Evolutionary conservation across 2,797 vertebrate species (phyloP).

Genomic region (Phaenicophaeus curvirostris): DNA sequence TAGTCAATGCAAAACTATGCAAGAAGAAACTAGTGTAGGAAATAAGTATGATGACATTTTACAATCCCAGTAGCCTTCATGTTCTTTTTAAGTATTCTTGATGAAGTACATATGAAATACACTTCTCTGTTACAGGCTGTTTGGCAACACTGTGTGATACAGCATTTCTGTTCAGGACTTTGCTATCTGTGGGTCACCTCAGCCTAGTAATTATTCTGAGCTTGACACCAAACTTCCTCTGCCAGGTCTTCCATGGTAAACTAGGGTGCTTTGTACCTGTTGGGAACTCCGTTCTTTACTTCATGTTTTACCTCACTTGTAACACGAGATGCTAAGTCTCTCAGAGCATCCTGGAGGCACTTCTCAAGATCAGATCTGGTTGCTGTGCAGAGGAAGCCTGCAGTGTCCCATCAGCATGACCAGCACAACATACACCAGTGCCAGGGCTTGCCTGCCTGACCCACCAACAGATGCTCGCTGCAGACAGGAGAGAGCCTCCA

Average conservation of each 20-base stretch:
- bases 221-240: neutral
- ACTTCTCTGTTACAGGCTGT: neutral
- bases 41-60: neutral
- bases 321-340: neutral
- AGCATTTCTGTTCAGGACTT: neutral
- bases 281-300: neutral
- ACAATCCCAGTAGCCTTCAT: neutral
- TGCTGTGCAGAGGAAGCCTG: neutral
- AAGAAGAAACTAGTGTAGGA: neutral
- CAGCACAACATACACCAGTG: accelerated
- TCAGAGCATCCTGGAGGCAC: neutral
- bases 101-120: neutral
- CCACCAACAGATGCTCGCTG: neutral
- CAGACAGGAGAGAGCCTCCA: neutral
- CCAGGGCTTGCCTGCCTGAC: neutral
- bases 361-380: neutral
- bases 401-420: neutral
- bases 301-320: neutral
- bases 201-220: neutral
- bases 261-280: neutral
- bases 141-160: neutral
- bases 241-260: neutral
- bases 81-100: neutral
- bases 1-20: neutral
- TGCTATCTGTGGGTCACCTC: neutral